A percentile compares a stretch with the other conserved stretches of the same genome.
These are phyloP conservation scores for Drosophila tropicalis DNA, from an alignment of 1,140 invertebrate genomes.

Conservation along the genomic window DNA sequence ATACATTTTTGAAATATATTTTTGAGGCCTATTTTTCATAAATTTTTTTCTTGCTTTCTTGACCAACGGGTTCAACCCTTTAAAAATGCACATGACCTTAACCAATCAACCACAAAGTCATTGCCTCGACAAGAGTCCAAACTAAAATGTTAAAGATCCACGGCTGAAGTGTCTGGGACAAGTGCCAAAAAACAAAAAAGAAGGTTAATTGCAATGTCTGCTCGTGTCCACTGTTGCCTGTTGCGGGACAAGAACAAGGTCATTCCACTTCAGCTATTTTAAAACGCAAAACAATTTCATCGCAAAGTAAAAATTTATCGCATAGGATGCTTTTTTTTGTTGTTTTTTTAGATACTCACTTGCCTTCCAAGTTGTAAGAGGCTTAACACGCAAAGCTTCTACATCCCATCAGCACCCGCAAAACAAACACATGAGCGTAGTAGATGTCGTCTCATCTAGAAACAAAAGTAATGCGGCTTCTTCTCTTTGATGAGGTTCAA, in stretches of 20 bases:
- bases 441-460: background rate
- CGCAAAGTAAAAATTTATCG: slow-evolving; percentile 27
- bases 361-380: slow-evolving; percentile 41
- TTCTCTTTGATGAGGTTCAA: background rate
- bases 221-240: slow-evolving; percentile 7
- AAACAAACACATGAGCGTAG: slow-evolving; percentile 29
- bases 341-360: slow-evolving; percentile 5
- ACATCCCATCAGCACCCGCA: slow-evolving; percentile 36
- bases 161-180: slow-evolving; percentile 5
- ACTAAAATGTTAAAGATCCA: too few relatives aligned
- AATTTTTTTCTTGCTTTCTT: too few relatives aligned
- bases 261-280: background rate
- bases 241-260: background rate
- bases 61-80: too few relatives aligned
- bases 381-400: slow-evolving; percentile 54
- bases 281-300: slow-evolving; percentile 19
- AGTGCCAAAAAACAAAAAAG: background rate
- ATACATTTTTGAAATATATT: too few relatives aligned
- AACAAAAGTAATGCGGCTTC: background rate
- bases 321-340: background rate
- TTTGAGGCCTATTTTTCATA: too few relatives aligned
- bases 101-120: background rate
- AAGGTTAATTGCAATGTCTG: slow-evolving; percentile 10
- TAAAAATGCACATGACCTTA: background rate
- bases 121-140: background rate